phyloP scores from a whole-genome alignment of 1,140 invertebrate species.

The Notospermus geniculatus region DNA sequence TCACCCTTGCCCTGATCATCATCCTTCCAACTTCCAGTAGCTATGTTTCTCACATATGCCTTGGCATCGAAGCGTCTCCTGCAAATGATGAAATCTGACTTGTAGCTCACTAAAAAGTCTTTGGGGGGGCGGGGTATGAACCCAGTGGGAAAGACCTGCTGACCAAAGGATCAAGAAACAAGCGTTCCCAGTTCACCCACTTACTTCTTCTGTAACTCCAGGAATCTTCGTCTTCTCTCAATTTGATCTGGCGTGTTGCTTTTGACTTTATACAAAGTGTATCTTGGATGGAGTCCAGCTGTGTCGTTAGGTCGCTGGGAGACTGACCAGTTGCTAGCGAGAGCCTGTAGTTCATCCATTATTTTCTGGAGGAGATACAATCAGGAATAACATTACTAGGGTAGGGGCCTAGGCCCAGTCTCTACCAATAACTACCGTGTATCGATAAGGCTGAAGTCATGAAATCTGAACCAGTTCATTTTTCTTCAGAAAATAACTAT shows the following conservation, averaged over 20 bases:
- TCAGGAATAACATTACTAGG: too few relatives aligned
- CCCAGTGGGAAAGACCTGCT: not conserved
- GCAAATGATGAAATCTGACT: constrained; percentile 10
- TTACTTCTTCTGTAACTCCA: constrained; percentile 51
- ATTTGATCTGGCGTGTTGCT: constrained; percentile 37
- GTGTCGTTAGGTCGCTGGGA: constrained; percentile 39
- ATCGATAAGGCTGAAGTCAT: too few relatives aligned
- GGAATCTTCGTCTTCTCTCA: constrained; percentile 36
- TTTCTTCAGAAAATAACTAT: too few relatives aligned
- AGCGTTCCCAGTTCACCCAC: not conserved
- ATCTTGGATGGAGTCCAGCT: constrained; percentile 48
- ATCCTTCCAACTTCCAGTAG: constrained; percentile 38
- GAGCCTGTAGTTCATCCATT: constrained; percentile 44
- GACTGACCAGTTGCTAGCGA: constrained; percentile 40
- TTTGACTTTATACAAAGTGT: constrained; percentile 46
- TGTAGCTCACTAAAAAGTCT: not conserved
- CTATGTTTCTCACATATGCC: constrained; percentile 44
- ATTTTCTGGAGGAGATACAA: not conserved
- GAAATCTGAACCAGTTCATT: too few relatives aligned
- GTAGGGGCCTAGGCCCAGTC: too few relatives aligned
- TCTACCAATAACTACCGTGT: too few relatives aligned
- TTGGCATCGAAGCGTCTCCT: constrained; percentile 51
- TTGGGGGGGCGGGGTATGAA: not conserved
- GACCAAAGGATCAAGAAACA: not conserved
- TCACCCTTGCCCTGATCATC: constrained; percentile 30